These are phyloP conservation scores for Drosophila fulvimacula DNA, from an alignment of 2,888 invertebrate genomes.

Conservation along the genomic window DNA sequence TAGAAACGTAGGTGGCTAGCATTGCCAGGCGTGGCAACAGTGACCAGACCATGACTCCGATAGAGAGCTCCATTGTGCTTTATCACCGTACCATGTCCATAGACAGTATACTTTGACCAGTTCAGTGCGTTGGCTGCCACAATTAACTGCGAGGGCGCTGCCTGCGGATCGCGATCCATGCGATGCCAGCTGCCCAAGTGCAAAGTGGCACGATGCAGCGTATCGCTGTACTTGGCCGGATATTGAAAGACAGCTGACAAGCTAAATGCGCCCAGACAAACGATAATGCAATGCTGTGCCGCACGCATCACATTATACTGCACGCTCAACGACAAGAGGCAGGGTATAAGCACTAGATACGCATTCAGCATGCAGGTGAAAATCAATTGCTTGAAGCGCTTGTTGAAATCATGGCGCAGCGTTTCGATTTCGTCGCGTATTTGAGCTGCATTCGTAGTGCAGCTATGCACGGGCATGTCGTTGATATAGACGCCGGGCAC, in stretches of 20 bases:
- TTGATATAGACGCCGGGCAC: constrained; percentile 84
- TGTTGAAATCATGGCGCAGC: constrained; percentile 94
- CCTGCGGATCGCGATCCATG: constrained; percentile 70
- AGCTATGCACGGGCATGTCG: constrained; percentile 90
- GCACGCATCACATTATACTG: constrained; percentile 94
- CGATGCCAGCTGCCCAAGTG: constrained; percentile 90
- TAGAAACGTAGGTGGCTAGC: constrained; percentile 92
- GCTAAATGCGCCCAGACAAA: constrained; percentile 93
- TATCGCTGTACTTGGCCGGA: constrained; percentile 91
- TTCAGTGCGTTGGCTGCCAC: constrained; percentile 70
- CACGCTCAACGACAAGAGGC: constrained; percentile 93
- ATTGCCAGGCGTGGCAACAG: constrained; percentile 95
- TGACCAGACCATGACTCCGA: constrained; percentile 91
- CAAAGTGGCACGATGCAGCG: constrained; percentile 94
- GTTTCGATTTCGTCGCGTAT: constrained; percentile 94
- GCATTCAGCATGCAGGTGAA: constrained; percentile 93
- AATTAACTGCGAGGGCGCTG: constrained; percentile 53
- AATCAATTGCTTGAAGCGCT: constrained; percentile 94
- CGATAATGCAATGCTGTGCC: constrained; percentile 92
- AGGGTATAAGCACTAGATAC: constrained; percentile 95
- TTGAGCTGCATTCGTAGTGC: constrained; percentile 89
- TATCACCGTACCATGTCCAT: constrained; percentile 91
- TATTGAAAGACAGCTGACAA: constrained; percentile 90
- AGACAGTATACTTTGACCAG: constrained; percentile 88
- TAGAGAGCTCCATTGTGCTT: constrained; percentile 90